A percentile compares a stretch with the other conserved stretches of the same genome.
These are phyloP conservation scores for Siderastrea radians DNA, from an alignment of 92 coral and sea anemone species.

Conservation along the genomic window DNA sequence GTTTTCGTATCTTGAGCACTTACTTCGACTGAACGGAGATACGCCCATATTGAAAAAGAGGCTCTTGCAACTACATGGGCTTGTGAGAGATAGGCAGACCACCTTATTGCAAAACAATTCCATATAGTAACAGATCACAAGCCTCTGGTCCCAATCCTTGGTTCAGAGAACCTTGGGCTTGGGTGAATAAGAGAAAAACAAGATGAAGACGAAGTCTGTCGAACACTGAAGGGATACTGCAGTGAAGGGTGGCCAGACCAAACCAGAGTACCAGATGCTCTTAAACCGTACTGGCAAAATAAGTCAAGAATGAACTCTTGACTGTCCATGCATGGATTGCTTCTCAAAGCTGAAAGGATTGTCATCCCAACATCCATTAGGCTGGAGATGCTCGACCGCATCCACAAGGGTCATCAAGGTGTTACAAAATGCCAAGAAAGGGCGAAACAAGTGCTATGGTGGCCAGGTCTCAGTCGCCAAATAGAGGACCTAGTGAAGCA, in stretches of 20 bases:
- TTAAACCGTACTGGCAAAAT: constrained; percentile 66
- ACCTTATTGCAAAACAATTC: constrained; percentile 52
- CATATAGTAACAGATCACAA: constrained; percentile 72
- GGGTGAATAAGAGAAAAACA: constrained; percentile 66
- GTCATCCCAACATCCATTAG: constrained; percentile 23
- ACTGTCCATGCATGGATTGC: constrained; percentile 24
- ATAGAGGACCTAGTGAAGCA: neutral
- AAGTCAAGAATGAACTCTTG: constrained; percentile 14
- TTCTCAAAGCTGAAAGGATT: constrained; percentile 25
- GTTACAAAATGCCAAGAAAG: constrained; percentile 79
- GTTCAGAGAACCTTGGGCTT: constrained; percentile 43
- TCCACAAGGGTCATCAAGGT: constrained; percentile 87
- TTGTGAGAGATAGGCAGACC: constrained; percentile 37
- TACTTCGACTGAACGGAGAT: constrained; percentile 24
- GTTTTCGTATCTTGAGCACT: constrained; percentile 40
- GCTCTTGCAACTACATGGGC: constrained; percentile 41
- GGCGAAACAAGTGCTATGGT: constrained; percentile 80
- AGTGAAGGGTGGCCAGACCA: constrained; percentile 75
- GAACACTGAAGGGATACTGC: constrained; percentile 44
- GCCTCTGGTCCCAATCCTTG: constrained; percentile 65
- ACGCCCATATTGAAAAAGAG: constrained; percentile 44
- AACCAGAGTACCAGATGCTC: constrained; percentile 48
- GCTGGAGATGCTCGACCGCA: constrained; percentile 74
- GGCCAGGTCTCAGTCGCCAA: constrained; percentile 54
- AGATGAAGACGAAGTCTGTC: constrained; percentile 68